Evolutionary conservation across 1,140 invertebrate species (phyloP).

Genomic region (Rhyacophila brunnea): DNA sequence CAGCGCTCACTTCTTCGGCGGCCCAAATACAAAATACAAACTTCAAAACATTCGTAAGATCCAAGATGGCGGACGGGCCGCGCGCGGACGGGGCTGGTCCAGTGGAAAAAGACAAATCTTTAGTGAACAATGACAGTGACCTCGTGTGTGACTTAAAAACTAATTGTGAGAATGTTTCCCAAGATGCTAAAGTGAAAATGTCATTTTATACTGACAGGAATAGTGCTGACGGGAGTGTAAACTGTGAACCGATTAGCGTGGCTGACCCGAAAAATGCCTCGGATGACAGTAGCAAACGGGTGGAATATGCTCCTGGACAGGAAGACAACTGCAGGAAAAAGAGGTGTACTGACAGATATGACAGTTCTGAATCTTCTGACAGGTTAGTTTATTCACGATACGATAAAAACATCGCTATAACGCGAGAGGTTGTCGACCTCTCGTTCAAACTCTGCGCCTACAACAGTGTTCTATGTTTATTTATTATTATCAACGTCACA

Average conservation of each 20-base stretch:
- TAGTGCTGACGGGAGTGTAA: conserved; percentile 50
- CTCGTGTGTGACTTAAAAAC: conserved; percentile 50
- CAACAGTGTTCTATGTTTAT: neutral
- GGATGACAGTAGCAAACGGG: conserved; percentile 36
- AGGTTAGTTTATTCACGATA: conserved; percentile 59
- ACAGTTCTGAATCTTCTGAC: conserved; percentile 87
- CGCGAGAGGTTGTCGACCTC: conserved; percentile 24
- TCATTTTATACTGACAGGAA: conserved; percentile 48
- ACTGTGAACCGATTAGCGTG: conserved; percentile 51
- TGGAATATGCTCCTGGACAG: conserved; percentile 21
- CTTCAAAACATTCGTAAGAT: conserved; percentile 51
- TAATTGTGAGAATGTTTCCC: conserved; percentile 45
- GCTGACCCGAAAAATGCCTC: conserved; percentile 42
- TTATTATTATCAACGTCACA: too few species aligned
- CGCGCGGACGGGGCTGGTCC: conserved; percentile 27
- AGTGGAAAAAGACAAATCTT: conserved; percentile 15
- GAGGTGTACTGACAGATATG: conserved; percentile 81
- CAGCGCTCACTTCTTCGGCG: conserved; percentile 44
- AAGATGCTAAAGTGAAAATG: conserved; percentile 45
- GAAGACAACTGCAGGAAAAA: conserved; percentile 70
- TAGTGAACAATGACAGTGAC: conserved; percentile 18
- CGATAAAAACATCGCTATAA: conserved; percentile 9
- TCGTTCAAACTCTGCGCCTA: conserved; percentile 1
- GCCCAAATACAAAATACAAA: conserved; percentile 41
- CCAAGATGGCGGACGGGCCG: conserved; percentile 54